Evolutionary conservation across 2,797 vertebrate species (phyloP).

Genomic region (Scolopax rusticola): DNA sequence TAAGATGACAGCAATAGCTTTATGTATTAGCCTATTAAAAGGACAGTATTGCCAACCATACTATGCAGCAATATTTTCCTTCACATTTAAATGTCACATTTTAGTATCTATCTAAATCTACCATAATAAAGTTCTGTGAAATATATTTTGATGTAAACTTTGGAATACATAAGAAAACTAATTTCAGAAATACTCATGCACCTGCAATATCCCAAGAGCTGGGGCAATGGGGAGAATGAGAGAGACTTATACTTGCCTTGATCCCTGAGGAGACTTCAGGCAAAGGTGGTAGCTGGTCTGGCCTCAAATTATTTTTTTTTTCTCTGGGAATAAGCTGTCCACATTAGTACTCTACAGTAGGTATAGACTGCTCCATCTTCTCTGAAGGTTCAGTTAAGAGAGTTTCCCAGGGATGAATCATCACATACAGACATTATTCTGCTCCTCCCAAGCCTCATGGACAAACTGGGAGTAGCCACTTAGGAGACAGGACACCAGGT

Average conservation of each 20-base stretch:
- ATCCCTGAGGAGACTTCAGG: background rate
- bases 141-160: background rate
- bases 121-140: background rate
- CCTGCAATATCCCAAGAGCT: background rate
- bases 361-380: background rate
- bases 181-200: background rate
- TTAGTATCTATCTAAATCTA: background rate
- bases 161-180: background rate
- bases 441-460: background rate
- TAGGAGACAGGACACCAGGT: background rate
- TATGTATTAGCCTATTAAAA: background rate
- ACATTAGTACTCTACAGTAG: background rate
- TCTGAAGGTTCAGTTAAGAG: background rate
- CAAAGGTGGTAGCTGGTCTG: background rate
- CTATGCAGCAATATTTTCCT: background rate
- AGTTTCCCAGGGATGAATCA: background rate
- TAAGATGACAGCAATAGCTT: background rate
- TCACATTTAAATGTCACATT: background rate
- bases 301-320: background rate
- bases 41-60: background rate
- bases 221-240: background rate
- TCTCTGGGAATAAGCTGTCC: background rate
- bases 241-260: background rate
- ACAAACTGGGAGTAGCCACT: background rate
- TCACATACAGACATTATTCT: background rate